Percentiles rank a stretch among this genome's conserved stretches.
phyloP scores from a whole-genome alignment of 2,113 vertebrate genomes.

The chimpanzee (Pan troglodytes) region DNA sequence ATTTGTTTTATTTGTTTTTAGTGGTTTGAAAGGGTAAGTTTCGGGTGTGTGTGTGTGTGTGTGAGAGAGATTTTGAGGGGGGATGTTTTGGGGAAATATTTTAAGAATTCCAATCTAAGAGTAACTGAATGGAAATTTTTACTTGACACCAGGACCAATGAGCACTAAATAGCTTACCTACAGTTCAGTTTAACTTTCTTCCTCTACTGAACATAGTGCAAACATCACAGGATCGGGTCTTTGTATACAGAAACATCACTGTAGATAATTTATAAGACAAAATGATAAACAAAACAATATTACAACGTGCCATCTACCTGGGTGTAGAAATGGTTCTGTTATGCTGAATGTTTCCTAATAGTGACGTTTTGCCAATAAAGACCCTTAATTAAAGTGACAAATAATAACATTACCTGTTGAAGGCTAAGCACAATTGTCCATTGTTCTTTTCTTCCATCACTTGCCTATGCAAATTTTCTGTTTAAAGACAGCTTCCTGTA shows the following conservation, averaged over 20 bases:
- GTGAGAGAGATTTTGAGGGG: neutral
- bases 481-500: neutral
- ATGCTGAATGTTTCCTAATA: neutral
- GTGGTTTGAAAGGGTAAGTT: neutral
- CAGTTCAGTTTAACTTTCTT: neutral
- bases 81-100: neutral
- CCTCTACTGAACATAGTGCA: neutral
- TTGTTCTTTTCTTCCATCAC: neutral
- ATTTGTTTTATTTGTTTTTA: slow-evolving; percentile 35
- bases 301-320: neutral
- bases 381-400: slow-evolving; percentile 20
- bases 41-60: neutral
- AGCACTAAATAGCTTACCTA: neutral
- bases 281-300: slow-evolving; percentile 1
- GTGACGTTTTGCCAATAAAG: neutral
- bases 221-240: neutral
- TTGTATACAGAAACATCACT: neutral
- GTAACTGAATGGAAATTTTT: slow-evolving; percentile 8
- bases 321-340: neutral
- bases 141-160: neutral
- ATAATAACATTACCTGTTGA: neutral
- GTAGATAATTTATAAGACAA: neutral
- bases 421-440: neutral
- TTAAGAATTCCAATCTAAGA: neutral
- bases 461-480: slow-evolving; percentile 29